Evolutionary conservation across 2,888 invertebrate genomes (phyloP).

Genomic region (Dasysyrphus albostriatus): DNA sequence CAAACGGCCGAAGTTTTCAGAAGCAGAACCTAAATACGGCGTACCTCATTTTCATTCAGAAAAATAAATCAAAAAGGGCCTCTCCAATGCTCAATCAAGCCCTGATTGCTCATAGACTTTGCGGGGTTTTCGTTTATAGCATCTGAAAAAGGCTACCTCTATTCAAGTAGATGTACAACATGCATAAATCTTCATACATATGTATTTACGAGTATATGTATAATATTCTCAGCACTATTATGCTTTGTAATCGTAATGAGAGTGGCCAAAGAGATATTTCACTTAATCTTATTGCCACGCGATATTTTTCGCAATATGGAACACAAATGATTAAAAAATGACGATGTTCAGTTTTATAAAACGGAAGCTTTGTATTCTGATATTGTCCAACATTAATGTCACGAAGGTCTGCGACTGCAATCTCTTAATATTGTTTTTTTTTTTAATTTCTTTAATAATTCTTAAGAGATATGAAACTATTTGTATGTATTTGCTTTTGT

Average conservation of each 20-base stretch:
- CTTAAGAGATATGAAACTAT: conserved; percentile 13
- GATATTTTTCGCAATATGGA: conserved; percentile 43
- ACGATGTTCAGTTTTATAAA: conserved; percentile 44
- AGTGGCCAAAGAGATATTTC: conserved; percentile 3
- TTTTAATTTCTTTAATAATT: background rate
- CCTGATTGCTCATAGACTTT: background rate
- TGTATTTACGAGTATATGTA: background rate
- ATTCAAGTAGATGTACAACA: background rate
- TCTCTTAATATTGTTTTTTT: conserved; percentile 6
- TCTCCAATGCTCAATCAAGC: background rate
- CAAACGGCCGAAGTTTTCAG: no score
- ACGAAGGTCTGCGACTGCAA: conserved; percentile 45
- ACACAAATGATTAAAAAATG: conserved; percentile 41
- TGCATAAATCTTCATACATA: background rate
- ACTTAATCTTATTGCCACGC: conserved; percentile 33
- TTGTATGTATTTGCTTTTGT: background rate
- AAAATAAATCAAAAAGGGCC: background rate
- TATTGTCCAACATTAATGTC: conserved; percentile 48
- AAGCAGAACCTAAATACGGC: no score
- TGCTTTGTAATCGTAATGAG: background rate
- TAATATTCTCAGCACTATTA: background rate
- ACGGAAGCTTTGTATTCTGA: conserved; percentile 68
- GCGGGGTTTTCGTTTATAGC: background rate
- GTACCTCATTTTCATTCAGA: no score
- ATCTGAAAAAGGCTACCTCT: background rate